These are phyloP conservation scores for Eclectus roratus DNA, from an alignment of 2,113 vertebrate species.

Conservation along the genomic window DNA sequence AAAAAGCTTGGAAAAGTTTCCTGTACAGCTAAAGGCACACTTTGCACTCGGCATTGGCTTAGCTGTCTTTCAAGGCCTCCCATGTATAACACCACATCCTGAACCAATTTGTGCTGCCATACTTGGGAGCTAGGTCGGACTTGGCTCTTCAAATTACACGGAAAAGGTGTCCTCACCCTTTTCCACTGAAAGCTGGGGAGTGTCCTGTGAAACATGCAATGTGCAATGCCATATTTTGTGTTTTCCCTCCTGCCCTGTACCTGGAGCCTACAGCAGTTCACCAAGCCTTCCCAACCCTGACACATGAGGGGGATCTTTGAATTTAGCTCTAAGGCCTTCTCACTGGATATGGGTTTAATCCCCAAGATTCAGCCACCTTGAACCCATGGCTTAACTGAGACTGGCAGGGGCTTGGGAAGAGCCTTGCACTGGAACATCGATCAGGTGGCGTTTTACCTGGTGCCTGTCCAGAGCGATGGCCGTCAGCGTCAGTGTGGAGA, in stretches of 20 bases:
- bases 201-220: background rate
- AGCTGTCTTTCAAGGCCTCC: background rate
- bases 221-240: accelerated
- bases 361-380: background rate
- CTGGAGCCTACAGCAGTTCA: background rate
- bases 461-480: conserved; percentile 68
- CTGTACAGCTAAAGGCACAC: background rate
- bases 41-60: background rate
- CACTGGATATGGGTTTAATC: background rate
- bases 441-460: background rate
- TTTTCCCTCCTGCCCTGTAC: background rate
- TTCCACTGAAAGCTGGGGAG: background rate
- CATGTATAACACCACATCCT: background rate
- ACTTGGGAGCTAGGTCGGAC: background rate
- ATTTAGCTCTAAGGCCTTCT: background rate
- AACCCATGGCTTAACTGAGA: accelerated
- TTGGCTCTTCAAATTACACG: background rate
- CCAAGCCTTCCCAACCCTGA: background rate
- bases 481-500: conserved; percentile 64
- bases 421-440: accelerated
- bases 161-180: background rate
- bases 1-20: background rate
- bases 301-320: accelerated
- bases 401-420: background rate
- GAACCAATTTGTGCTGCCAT: background rate